A percentile compares a stretch with the other conserved stretches of the same genome.
Conservation (phyloP, 2,113 vertebrate species). For the Zootoca vivipara region DNA sequence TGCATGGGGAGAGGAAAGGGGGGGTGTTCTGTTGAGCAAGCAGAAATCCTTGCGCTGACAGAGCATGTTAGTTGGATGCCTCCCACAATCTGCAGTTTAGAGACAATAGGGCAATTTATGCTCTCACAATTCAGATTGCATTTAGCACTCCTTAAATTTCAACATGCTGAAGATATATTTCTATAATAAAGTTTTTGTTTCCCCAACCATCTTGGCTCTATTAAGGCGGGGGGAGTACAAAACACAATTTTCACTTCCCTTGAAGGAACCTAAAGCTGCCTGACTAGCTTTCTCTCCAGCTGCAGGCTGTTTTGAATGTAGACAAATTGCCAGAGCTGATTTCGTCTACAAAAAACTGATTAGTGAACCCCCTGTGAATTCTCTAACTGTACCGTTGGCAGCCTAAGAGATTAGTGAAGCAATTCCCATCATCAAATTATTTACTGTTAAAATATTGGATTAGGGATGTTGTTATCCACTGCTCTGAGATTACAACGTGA, state of each 20-base stretch:
- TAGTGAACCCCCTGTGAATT: slow-evolving; percentile 67
- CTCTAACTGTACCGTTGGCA: slow-evolving; percentile 63
- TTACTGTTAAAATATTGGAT: slow-evolving; percentile 75
- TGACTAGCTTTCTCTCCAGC: slow-evolving; percentile 22
- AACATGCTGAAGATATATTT: not conserved
- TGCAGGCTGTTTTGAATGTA: slow-evolving; percentile 44
- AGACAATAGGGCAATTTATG: not conserved
- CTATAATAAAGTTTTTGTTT: not conserved
- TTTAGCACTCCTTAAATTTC: not conserved
- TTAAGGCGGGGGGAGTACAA: not conserved
- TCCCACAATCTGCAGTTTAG: not conserved
- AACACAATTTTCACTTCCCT: not conserved
- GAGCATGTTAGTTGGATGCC: too few relatives aligned
- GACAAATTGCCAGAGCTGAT: slow-evolving; percentile 65
- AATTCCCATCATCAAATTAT: slow-evolving; percentile 74
- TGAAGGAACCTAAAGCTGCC: not conserved
- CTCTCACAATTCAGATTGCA: not conserved
- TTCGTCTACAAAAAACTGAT: slow-evolving; percentile 72
- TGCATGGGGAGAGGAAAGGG: too few relatives aligned
- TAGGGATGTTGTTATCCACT: slow-evolving; percentile 73
- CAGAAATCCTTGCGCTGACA: too few relatives aligned
- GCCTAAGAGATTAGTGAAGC: slow-evolving; percentile 70
- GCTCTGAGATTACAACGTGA: slow-evolving; percentile 71
- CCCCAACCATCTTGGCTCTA: not conserved
- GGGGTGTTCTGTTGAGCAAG: too few relatives aligned